Evolutionary conservation across 2,113 vertebrate genomes (phyloP), one percentile per base, ranked within the genome.

Genomic region (Garra rufa): DNA sequence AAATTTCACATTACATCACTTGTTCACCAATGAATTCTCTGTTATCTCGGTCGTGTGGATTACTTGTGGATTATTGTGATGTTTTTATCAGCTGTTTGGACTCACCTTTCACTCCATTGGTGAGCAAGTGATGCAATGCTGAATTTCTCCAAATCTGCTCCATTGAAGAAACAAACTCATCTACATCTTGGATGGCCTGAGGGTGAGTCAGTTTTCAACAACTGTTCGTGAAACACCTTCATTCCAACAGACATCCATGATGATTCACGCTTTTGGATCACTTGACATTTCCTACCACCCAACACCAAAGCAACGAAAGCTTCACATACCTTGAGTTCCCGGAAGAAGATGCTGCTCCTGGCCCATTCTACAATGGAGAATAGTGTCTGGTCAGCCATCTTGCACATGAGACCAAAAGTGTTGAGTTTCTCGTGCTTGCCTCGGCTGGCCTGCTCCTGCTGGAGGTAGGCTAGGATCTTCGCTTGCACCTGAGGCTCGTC

Each of bases 301-400:
- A 46, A 59, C 24, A 50, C 73, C 1, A 52, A 9, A 67, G 4
- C 10, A 26, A 41, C 6, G 3, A 44, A 91, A 86, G 81, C 85
- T 86, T 7, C 26, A 87, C 95, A 0, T 96, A 99, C 98, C 98
- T 99, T 99, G 46, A 99, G 96, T 90, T 99, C 98, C 91, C 97
- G 93, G 93, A 99, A 99, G 95, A 99, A 99, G 91, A 99, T 94
- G 92, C 98, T 99, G 94, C 98, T 98, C 89, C 98, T 95, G 34
- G 98, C 98, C 98, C 98, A 99, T 90, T 99, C 98, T 9, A 99
- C 98, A 28, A 99, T 99, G 89, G 98, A 98, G 95, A 99, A 99
- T 82, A 99, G 96, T 0, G 98, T 99, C 92, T 99, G 98, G 92
- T 99, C 97, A 0, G 98, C 98, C 98, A 99, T 99, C 95, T 99